These are phyloP conservation scores for Steinernema khuongi DNA, from an alignment of 1,140 invertebrate genomes.

Conservation along the genomic window DNA sequence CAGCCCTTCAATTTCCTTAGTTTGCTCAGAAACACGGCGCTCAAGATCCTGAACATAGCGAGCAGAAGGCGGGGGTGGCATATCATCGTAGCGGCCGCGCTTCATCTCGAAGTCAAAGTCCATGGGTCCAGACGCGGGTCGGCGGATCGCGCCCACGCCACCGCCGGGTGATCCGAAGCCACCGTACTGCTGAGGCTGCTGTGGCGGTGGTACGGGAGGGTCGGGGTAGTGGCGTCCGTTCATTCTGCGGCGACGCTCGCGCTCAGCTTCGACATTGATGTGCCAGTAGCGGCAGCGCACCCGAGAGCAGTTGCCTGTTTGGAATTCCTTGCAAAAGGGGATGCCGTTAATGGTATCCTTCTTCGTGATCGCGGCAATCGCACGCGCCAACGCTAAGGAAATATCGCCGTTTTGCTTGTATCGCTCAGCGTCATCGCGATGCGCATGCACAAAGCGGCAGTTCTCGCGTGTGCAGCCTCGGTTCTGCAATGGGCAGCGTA, in stretches of 20 bases:
- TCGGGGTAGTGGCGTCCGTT: constrained; percentile 16
- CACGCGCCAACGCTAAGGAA: constrained; percentile 47
- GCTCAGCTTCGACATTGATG: constrained; percentile 41
- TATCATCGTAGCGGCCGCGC: constrained; percentile 19
- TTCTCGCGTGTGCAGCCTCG: constrained; percentile 54
- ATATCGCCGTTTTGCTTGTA: constrained; percentile 52
- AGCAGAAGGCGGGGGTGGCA: constrained; percentile 16
- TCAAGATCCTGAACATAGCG: constrained; percentile 36
- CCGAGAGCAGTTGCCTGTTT: constrained; percentile 39
- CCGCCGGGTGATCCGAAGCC: constrained; percentile 8
- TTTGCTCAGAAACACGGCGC: constrained; percentile 44
- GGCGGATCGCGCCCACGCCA: constrained; percentile 19
- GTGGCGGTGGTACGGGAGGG: constrained; percentile 25
- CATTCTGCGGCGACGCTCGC: constrained; percentile 33
- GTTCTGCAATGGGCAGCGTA: constrained; percentile 42
- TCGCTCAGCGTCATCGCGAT: constrained; percentile 49
- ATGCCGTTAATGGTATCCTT: constrained; percentile 53
- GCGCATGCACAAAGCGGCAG: constrained; percentile 53
- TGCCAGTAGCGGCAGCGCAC: constrained; percentile 47
- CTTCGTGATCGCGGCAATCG: constrained; percentile 48
- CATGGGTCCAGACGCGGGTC: constrained; percentile 18
- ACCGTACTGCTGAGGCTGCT: constrained; percentile 17
- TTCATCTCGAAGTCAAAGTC: constrained; percentile 18
- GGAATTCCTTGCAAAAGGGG: constrained; percentile 53
- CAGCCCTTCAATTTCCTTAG: constrained; percentile 45